Conservation (phyloP, 2,888 invertebrate genomes). For the Lasioglossum calceatum region DNA sequence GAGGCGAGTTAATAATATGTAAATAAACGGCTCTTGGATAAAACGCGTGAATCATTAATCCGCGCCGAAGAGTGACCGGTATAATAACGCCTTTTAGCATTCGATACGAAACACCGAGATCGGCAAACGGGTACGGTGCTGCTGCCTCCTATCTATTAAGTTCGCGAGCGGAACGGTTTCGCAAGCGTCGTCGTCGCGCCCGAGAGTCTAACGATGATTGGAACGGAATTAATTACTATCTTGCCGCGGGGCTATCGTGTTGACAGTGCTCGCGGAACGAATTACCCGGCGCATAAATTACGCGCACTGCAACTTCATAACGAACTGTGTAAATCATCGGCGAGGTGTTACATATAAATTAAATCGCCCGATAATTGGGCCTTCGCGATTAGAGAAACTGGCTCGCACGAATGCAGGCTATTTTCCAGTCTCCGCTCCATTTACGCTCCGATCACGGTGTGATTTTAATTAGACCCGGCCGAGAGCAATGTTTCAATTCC, state of each 20-base stretch:
- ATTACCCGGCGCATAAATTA: slow-evolving; percentile 50
- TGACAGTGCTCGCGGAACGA: slow-evolving; percentile 42
- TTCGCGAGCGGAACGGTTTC: slow-evolving; percentile 19
- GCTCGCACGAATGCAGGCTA: neutral
- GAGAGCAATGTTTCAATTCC: neutral
- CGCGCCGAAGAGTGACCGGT: slow-evolving; percentile 11
- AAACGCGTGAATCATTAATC: slow-evolving; percentile 56
- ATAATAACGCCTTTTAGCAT: slow-evolving; percentile 23
- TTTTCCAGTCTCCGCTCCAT: slow-evolving; percentile 36
- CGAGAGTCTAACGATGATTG: slow-evolving; percentile 53
- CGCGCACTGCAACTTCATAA: slow-evolving; percentile 52
- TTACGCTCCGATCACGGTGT: slow-evolving; percentile 24
- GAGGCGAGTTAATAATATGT: slow-evolving; percentile 57
- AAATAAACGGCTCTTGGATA: slow-evolving; percentile 52
- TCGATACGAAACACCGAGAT: slow-evolving; percentile 43
- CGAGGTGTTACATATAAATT: slow-evolving; percentile 58
- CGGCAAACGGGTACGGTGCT: slow-evolving; percentile 28
- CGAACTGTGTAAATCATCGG: slow-evolving; percentile 62
- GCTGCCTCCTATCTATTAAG: slow-evolving; percentile 4
- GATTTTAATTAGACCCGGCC: neutral
- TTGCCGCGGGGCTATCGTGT: slow-evolving; percentile 29
- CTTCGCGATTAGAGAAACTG: slow-evolving; percentile 57
- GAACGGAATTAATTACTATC: slow-evolving; percentile 59
- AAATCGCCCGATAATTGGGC: slow-evolving; percentile 31
- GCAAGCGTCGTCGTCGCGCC: slow-evolving; percentile 7